Base-by-base conservation (phyloP, 1,140 invertebrate genomes). In the Lucilia sericata region DNA sequence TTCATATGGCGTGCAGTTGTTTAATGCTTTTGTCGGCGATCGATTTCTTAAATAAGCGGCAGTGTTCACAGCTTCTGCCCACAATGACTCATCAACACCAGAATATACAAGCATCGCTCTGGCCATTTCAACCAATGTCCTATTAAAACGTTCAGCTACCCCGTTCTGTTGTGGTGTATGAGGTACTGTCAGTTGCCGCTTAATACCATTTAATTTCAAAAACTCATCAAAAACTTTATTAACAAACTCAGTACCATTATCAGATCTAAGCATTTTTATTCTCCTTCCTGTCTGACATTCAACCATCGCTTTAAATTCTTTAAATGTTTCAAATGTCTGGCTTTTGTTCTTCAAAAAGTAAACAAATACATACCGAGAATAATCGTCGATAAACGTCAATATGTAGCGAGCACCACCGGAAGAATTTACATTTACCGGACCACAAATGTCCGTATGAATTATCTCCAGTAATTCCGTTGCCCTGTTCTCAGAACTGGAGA, bases 381-480 rank as follows among this genome's bases (percentile, higher is more conserved):
- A 87, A 84, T 92, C 91, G 88, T 83, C 82, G 0, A 55, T 65
- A 21, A 82, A 82, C 2, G 55, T 30, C 47, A 82, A 30, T 25
- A 82, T 55, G 55, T 82, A 55, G 14, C n/a, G 34, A 14, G 80
- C 47, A 12, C 80, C 80, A 30, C 80, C 80, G 34, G 14, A 7
- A 1, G 80, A 55, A 8, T 13, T 80, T 4, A 81, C 84, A 74
- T 88, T 87, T 87, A 91, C 89, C 25, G 90, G 91, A 30, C 91
- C 91, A 86, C 88, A 91, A 19, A 91, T 74, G 85, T 92, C 91
- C 19, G 87, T 85, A 85, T 91, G 90, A 42, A 82, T 19, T 10
- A 82, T 51, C 34, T 82, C 17, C 51, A 82, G 34, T 25, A 82
- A 14, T 21, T 82, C 80, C 55, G 13, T 82, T 25, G 80, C 47